Evolutionary conservation across 2,113 vertebrate genomes (phyloP).

Genomic region (Struthio camelus): DNA sequence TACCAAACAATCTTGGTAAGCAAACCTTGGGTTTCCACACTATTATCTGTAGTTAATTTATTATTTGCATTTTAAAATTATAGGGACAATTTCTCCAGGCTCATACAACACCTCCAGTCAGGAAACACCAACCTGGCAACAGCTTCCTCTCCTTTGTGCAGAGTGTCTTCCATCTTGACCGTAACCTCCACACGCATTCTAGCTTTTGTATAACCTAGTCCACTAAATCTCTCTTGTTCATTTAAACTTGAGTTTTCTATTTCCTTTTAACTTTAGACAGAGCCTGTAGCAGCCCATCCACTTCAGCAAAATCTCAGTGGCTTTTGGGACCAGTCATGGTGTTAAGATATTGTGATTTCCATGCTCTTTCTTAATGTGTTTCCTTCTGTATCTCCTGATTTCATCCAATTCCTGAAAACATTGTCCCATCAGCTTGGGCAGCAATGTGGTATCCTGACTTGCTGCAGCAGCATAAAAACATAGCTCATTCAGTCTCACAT

Average conservation of each 20-base stretch:
- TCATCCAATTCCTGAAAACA: neutral
- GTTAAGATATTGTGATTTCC: neutral
- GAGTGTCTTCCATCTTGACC: constrained; percentile 4
- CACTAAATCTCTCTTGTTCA: neutral
- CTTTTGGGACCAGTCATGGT: neutral
- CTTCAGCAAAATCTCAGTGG: neutral
- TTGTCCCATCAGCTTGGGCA: neutral
- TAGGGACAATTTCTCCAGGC: neutral
- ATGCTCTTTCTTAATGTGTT: neutral
- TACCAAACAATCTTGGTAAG: neutral
- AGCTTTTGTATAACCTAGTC: constrained; percentile 4
- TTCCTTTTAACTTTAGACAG: neutral
- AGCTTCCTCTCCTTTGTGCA: neutral
- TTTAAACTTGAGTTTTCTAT: neutral
- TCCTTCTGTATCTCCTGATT: neutral
- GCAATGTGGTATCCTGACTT: neutral
- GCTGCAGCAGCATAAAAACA: neutral
- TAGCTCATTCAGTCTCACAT: neutral
- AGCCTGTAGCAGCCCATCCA: neutral
- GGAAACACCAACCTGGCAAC: constrained; percentile 30
- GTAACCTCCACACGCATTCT: neutral
- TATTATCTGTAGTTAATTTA: neutral
- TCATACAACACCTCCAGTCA: neutral
- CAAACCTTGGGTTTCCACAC: neutral
- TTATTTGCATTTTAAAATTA: constrained; percentile 12